Base-by-base conservation (phyloP, 2,888 invertebrate species). In the Octonoba sinensis region DNA sequence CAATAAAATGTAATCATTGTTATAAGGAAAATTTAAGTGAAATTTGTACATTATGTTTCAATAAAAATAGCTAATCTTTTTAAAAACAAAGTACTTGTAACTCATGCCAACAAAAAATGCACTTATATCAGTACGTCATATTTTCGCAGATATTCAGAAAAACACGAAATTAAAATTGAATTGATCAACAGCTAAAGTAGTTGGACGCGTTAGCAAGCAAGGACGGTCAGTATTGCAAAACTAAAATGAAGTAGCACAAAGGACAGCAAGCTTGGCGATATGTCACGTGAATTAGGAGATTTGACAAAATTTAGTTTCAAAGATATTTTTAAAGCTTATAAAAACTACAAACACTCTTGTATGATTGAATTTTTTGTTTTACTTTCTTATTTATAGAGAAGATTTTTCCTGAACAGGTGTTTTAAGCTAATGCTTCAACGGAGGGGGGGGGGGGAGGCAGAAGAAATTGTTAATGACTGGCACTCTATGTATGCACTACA, bases 161-260 rank as follows among this genome's bases (percentile, higher is more conserved):
- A 36, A 60, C 15, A 15, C 13, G 44, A 3, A 62, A 3, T 44
- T 44, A 24, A 15, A n/a, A 27, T 18, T 11, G 11, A 60, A 24
- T n/a, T 15, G 2, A 60, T 27, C 15, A 60, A 13, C 36, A 62
- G n/a, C 27, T 1, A 27, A 60, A 60, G 13, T 3, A n/a, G 13
- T 44, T 73, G 79, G 79, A 81, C 79, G 79, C 74, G 73, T 67
- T 22, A 56, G 47, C 67, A 60, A 79, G 60, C 46, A 60, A 62
- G 79, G 79, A 81, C 79, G 79, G 79, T 73, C 66, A 54, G 44
- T 51, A 62, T 59, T 57, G 73, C 69, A 81, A 81, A 73, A 60
- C 62, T 64, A 4, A 36, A 69, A 81, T 62, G 2, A 73, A 54
- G 44, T 57, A 81, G 73, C 73, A 69, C 46, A 73, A 60, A 60